Conservation (phyloP, 1,140 invertebrate species). For the Cotesia typhae region DNA sequence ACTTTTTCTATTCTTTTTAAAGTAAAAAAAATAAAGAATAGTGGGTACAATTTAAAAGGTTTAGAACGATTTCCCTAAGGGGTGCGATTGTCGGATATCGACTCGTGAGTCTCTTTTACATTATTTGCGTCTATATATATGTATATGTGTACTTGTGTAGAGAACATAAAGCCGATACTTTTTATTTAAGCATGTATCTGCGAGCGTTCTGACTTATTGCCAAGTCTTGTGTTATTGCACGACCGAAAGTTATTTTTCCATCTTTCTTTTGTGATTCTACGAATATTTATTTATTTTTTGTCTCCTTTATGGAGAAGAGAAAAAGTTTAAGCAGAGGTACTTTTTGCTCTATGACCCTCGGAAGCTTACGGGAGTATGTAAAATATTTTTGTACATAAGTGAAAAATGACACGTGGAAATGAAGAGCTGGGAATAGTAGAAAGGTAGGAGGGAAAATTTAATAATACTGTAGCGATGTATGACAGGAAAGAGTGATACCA, state of each 20-base stretch:
- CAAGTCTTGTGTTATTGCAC: slow-evolving; percentile 37
- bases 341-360: too few relatives aligned
- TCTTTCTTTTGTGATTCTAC: not conserved
- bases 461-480: slow-evolving; percentile 53
- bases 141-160: not conserved
- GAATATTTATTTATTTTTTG: slow-evolving; percentile 4
- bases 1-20: not conserved
- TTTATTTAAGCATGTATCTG: slow-evolving; percentile 6
- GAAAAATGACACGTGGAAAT: slow-evolving; percentile 43
- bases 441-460: slow-evolving; percentile 47
- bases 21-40: too few relatives aligned
- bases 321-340: too few relatives aligned
- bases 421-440: slow-evolving; percentile 15
- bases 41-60: slow-evolving; percentile 62
- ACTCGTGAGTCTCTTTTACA: slow-evolving; percentile 29
- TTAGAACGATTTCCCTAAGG: slow-evolving; percentile 66
- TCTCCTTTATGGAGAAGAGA: not conserved
- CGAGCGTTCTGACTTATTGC: slow-evolving; percentile 47
- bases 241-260: not conserved
- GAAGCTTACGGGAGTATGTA: not conserved
- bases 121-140: not conserved
- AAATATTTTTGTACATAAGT: not conserved
- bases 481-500: not conserved
- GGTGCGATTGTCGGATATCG: slow-evolving; percentile 51
- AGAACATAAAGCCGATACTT: not conserved